Conservation (phyloP, 2,888 invertebrate genomes). For the Cerceris rybyensis region DNA sequence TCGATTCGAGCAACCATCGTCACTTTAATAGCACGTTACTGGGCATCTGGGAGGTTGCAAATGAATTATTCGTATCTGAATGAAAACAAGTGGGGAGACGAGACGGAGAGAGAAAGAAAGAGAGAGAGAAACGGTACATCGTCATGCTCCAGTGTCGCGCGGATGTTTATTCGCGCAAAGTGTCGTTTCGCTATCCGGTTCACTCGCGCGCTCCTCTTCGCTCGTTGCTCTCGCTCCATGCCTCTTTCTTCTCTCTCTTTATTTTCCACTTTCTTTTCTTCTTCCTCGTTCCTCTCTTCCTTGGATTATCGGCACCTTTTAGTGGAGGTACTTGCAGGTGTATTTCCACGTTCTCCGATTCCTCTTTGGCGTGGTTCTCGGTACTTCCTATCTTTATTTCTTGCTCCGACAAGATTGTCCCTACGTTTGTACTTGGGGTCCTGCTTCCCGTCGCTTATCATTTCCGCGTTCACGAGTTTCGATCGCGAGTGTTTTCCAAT, state of each 20-base stretch:
- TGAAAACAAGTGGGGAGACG: slow-evolving; percentile 29
- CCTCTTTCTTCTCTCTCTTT: slow-evolving; percentile 23
- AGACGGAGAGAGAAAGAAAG: slow-evolving; percentile 16
- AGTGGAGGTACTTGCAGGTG: not conserved
- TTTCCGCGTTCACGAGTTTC: not conserved
- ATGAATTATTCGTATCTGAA: slow-evolving; percentile 45
- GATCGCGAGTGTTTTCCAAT: not conserved
- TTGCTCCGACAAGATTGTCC: no score
- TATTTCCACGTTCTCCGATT: slow-evolving; percentile 23
- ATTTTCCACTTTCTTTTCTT: slow-evolving; percentile 12
- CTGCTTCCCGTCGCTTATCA: slow-evolving; percentile 6
- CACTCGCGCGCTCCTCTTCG: slow-evolving; percentile 53
- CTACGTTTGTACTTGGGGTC: not conserved
- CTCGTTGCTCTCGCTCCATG: slow-evolving; percentile 23
- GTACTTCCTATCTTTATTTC: no score
- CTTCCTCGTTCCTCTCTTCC: slow-evolving; percentile 19
- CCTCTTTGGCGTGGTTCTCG: not conserved
- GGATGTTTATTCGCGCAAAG: slow-evolving; percentile 63
- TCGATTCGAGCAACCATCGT: not conserved
- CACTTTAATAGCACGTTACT: slow-evolving; percentile 20
- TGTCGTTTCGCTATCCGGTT: slow-evolving; percentile 67
- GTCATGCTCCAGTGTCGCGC: slow-evolving; percentile 59
- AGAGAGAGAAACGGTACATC: slow-evolving; percentile 57
- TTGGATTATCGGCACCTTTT: not conserved
- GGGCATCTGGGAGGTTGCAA: not conserved